Evolutionary conservation across 2,888 invertebrate genomes (phyloP).

Genomic region (Platypus cylindrus): DNA sequence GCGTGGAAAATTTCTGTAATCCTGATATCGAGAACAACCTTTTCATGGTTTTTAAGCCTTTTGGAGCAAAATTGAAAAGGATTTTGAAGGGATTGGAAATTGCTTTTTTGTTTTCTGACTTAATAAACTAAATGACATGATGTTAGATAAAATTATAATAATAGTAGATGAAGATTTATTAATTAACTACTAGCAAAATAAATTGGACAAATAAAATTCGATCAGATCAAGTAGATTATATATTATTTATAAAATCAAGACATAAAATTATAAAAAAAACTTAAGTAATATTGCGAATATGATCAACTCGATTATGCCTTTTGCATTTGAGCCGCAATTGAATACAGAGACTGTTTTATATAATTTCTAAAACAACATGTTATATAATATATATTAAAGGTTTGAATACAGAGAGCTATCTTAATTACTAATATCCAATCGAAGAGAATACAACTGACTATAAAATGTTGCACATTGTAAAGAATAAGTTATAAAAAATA

Average conservation of each 20-base stretch:
- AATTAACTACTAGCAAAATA: background rate
- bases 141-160: too few relatives aligned
- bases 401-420: conserved; percentile 34
- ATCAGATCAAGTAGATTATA: too few relatives aligned
- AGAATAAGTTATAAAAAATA: conserved; percentile 16
- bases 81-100: too few relatives aligned
- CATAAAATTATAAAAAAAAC: conserved; percentile 30
- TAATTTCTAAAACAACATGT: conserved; percentile 18
- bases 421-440: conserved; percentile 28
- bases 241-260: conserved; percentile 30
- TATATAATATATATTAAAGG: conserved; percentile 22
- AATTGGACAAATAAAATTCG: too few relatives aligned
- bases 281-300: conserved; percentile 30
- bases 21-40: too few relatives aligned
- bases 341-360: conserved; percentile 24
- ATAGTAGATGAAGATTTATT: background rate
- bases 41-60: too few relatives aligned
- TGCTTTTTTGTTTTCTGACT: too few relatives aligned
- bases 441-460: conserved; percentile 21
- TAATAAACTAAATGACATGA: too few relatives aligned
- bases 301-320: conserved; percentile 10
- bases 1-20: too few relatives aligned
- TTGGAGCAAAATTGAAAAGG: too few relatives aligned
- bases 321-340: conserved; percentile 9
- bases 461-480: conserved; percentile 19